Evolutionary conservation across 2,888 invertebrate species (phyloP).

Genomic region (Cheilosia urbana): DNA sequence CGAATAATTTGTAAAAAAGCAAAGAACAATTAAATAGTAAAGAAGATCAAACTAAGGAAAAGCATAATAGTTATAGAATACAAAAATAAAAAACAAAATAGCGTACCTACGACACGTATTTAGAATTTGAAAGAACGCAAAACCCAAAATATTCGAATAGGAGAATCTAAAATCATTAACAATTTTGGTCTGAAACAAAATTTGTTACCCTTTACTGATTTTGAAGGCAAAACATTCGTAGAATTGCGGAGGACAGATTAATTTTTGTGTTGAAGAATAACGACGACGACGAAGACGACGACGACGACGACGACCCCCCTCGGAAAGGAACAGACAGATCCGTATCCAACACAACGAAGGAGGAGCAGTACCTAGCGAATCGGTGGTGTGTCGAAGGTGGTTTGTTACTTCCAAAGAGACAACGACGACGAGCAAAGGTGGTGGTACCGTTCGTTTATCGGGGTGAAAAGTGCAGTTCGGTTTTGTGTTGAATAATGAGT

Average conservation of each 20-base stretch:
- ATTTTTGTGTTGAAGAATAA: slow-evolving; percentile 1
- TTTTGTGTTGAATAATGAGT: slow-evolving; percentile 88
- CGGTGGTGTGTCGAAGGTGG: slow-evolving; percentile 53
- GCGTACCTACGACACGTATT: slow-evolving; percentile 48
- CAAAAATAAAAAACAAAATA: slow-evolving; percentile 9
- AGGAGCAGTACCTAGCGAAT: slow-evolving; percentile 5
- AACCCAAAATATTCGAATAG: background rate
- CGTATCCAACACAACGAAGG: background rate
- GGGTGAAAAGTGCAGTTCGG: slow-evolving; percentile 72
- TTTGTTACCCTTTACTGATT: background rate
- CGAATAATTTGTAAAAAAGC: slow-evolving; percentile 52
- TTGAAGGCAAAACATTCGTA: slow-evolving; percentile 22
- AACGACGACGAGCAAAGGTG: slow-evolving; percentile 51
- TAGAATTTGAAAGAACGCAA: slow-evolving; percentile 8
- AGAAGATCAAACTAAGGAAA: slow-evolving; percentile 38
- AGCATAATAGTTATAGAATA: slow-evolving; percentile 24
- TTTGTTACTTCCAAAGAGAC: slow-evolving; percentile 62
- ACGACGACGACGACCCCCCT: background rate
- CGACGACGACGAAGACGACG: background rate
- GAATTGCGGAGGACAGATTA: slow-evolving; percentile 10
- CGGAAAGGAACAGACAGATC: slow-evolving; percentile 9
- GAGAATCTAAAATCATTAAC: slow-evolving; percentile 8
- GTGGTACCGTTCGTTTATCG: slow-evolving; percentile 64
- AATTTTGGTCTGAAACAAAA: background rate
- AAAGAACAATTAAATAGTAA: slow-evolving; percentile 47